Percentiles rank a stretch among this genome's conserved stretches.
phyloP scores from a whole-genome alignment of 2,113 vertebrate genomes.

The Eclectus roratus region DNA sequence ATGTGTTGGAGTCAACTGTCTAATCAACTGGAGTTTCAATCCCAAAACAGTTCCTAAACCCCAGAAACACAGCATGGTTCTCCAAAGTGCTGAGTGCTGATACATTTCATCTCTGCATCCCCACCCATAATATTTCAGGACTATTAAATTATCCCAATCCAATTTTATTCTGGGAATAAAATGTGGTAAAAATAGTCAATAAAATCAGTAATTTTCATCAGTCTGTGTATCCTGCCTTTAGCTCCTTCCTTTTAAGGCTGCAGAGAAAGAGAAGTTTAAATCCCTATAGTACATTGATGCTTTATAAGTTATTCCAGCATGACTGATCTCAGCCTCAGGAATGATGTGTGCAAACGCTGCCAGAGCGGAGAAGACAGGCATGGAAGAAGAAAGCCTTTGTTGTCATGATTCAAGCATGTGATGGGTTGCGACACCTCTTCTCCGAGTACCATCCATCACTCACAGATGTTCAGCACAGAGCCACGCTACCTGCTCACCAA shows the following conservation, averaged over 20 bases:
- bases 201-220: conserved; percentile 40
- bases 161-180: conserved; percentile 10
- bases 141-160: neutral
- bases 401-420: neutral
- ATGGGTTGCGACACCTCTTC: neutral
- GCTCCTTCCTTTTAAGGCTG: conserved; percentile 50
- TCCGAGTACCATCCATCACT: neutral
- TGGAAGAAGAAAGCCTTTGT: neutral
- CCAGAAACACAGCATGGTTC: neutral
- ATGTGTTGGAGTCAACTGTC: neutral
- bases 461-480: neutral
- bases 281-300: neutral
- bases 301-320: conserved; percentile 22
- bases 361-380: neutral
- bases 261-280: neutral
- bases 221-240: conserved; percentile 24
- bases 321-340: conserved; percentile 28
- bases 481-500: neutral
- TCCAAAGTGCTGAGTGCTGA: neutral
- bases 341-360: neutral
- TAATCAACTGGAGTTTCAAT: neutral
- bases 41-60: neutral
- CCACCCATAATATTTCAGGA: neutral
- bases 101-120: neutral
- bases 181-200: conserved; percentile 6